A percentile compares a stretch with the other conserved stretches of the same genome.
Conservation (phyloP, 2,797 vertebrate genomes). For the Lepilemur ruficaudatus region DNA sequence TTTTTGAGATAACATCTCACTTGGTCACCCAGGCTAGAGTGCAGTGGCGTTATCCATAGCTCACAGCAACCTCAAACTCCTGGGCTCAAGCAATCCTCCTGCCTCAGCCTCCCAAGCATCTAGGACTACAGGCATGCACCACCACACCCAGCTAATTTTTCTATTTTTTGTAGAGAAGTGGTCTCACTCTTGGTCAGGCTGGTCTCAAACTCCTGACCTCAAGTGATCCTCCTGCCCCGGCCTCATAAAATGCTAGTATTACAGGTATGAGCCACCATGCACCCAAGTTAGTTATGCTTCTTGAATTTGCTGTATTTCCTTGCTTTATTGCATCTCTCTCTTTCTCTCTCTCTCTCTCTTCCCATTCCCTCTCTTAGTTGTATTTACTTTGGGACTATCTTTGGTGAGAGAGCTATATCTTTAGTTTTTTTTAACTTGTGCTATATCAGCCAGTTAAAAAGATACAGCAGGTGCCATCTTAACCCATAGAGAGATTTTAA, state of each 20-base stretch:
- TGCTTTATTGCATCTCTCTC: not conserved
- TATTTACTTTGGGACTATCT: not conserved
- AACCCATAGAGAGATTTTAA: not conserved
- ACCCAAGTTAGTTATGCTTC: not conserved
- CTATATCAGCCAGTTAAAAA: not conserved
- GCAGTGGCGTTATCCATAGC: not conserved
- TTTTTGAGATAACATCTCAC: not conserved
- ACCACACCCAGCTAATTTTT: not conserved
- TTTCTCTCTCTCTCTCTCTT: not conserved
- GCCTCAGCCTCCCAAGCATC: not conserved
- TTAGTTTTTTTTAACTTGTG: not conserved
- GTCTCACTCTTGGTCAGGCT: not conserved
- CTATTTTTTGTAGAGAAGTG: not conserved
- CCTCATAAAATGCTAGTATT: not conserved
- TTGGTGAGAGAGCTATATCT: not conserved
- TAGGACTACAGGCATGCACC: not conserved
- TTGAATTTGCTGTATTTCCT: not conserved
- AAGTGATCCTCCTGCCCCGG: not conserved
- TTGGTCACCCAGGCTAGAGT: not conserved
- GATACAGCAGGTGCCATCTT: not conserved
- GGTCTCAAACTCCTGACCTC: not conserved
- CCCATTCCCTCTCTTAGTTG: not conserved
- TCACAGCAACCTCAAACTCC: not conserved
- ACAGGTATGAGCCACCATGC: not conserved
- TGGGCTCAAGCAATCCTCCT: not conserved